Base-by-base conservation (phyloP, 1,140 invertebrate species). In the Drosophila varians region DNA sequence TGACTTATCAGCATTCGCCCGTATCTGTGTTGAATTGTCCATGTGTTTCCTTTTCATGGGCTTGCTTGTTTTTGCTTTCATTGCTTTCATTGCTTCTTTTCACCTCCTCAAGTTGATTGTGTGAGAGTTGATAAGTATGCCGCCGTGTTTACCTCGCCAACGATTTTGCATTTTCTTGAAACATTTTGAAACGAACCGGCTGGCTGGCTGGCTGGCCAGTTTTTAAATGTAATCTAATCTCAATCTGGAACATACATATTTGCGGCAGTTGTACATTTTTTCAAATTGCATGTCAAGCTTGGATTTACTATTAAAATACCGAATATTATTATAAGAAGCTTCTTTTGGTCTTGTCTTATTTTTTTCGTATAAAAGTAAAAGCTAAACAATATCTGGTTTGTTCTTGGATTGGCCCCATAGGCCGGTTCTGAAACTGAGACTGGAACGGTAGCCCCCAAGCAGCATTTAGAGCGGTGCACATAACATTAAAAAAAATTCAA, bases 1-100 rank as follows among this genome's bases (percentile, higher is more conserved):
- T 72, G 62, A 71, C 77, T 86, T 86, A 86, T 86, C 82, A 86
- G 77, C 82, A 42, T 16, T 55, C 14, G 47, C 28, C 16, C 34
- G 34, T 36, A 11, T 11, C 34, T 36, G 34, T 36, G 34, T 12
- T 65, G n/a, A n/a, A n/a, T n/a, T n/a, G n/a, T 57, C 9, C 36
- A n/a, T n/a, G n/a, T n/a, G n/a, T 57, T 55, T 62, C 18, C 58
- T 74, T 14, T 57, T 52, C n/a, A n/a, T n/a, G 21, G 21, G 8
- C 26, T 28, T 1, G 26, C 26, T 28, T 28, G 26, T 14, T 62
- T 65, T 42, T 36, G n/a, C n/a, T n/a, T n/a, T n/a, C n/a, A n/a
- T n/a, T n/a, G 18, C 23, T 36, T 62, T 21, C 48, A 25, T 71
- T 43, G 43, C 36, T 25, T 60, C 45, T 36, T 47, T 68, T 53